phyloP scores from a whole-genome alignment of 2,113 vertebrate species.

The Benitochromis conjunctus region DNA sequence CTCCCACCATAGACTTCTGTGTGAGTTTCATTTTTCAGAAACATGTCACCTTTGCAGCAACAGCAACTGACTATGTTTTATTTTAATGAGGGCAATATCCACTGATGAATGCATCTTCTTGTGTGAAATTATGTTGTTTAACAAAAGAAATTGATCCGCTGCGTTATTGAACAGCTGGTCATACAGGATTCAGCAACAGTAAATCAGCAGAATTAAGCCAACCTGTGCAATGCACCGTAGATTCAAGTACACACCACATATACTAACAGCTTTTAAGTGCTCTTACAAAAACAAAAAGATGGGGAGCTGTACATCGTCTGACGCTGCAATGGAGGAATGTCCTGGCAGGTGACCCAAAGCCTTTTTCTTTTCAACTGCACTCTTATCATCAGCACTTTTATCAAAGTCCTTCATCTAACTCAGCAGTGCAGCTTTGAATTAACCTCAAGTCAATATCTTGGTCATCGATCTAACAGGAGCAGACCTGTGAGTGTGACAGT shows the following conservation, averaged over 20 bases:
- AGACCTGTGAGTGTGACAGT: conserved; percentile 50
- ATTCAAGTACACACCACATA: neutral
- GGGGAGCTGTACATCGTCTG: neutral
- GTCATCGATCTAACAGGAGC: conserved; percentile 57
- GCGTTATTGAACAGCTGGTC: conserved; percentile 6
- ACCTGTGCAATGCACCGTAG: neutral
- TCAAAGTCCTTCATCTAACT: conserved; percentile 51
- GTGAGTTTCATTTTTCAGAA: neutral
- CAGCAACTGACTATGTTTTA: conserved; percentile 15
- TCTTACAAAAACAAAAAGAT: neutral
- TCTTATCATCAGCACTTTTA: conserved; percentile 45
- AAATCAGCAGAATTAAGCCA: neutral
- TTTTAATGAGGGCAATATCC: conserved; percentile 23
- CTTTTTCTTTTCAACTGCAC: conserved; percentile 45
- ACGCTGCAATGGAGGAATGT: conserved; percentile 7
- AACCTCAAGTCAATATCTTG: conserved; percentile 61
- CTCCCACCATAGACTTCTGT: neutral
- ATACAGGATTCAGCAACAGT: neutral
- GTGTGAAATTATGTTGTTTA: conserved; percentile 41
- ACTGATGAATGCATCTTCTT: conserved; percentile 26
- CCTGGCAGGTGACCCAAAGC: conserved; percentile 10
- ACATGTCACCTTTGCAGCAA: neutral
- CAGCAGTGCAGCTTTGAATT: conserved; percentile 49
- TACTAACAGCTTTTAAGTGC: neutral
- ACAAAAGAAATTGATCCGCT: conserved; percentile 45